Evolutionary conservation across 2,113 vertebrate genomes (phyloP).

Genomic region (Myrmophylax atrothorax): DNA sequence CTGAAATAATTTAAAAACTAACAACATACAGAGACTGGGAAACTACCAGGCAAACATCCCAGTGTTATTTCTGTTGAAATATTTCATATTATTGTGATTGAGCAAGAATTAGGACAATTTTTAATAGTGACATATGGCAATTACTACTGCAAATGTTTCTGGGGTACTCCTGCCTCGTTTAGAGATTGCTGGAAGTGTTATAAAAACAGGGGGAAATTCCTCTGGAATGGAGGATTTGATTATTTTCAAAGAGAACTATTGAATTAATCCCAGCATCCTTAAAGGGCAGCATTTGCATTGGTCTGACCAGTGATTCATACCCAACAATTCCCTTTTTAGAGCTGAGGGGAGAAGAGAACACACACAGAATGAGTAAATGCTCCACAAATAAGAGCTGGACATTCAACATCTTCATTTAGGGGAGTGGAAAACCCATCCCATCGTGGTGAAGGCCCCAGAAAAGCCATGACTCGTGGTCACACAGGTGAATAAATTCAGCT

Average conservation of each 20-base stretch:
- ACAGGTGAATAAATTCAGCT: background rate
- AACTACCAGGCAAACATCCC: background rate
- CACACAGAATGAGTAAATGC: background rate
- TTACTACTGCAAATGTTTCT: background rate
- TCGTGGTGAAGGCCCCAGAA: background rate
- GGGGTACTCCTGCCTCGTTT: conserved; percentile 9
- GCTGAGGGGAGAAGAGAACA: background rate
- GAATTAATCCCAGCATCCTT: conserved; percentile 23
- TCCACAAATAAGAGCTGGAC: background rate
- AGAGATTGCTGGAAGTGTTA: background rate
- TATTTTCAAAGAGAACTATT: conserved; percentile 13
- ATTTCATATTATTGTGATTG: background rate
- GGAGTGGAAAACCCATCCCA: background rate
- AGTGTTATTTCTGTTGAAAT: background rate
- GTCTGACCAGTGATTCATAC: conserved; percentile 26
- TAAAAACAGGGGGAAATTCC: background rate
- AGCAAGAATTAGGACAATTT: background rate
- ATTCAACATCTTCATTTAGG: background rate
- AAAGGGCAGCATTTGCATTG: conserved; percentile 61
- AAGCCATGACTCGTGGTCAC: background rate
- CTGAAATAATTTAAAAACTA: background rate
- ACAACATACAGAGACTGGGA: background rate
- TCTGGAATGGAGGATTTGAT: background rate
- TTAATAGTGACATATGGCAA: background rate
- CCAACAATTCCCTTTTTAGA: conserved; percentile 4